phyloP scores from a whole-genome alignment of 2,797 vertebrate species.

The Martes flavigula region DNA sequence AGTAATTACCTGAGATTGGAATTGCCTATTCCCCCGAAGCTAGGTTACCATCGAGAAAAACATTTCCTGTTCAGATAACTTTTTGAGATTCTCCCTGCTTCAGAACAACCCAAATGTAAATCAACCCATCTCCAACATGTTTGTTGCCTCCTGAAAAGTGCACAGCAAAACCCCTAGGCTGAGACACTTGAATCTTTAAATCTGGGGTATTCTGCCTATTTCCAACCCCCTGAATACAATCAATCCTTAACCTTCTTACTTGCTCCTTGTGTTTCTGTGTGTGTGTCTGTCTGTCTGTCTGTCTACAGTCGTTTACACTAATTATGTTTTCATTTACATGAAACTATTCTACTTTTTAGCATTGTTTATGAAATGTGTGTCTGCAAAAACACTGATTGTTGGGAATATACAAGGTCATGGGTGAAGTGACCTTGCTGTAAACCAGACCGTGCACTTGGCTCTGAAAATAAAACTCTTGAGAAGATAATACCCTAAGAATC shows the following conservation, averaged over 20 bases:
- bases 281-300: background rate
- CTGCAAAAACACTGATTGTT: background rate
- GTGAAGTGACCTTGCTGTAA: background rate
- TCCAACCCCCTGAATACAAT: background rate
- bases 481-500: background rate
- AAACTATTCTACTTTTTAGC: background rate
- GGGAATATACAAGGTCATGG: background rate
- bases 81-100: background rate
- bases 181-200: background rate
- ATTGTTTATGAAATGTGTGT: background rate
- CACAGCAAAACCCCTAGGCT: background rate
- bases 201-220: background rate
- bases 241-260: background rate
- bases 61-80: background rate
- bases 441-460: background rate
- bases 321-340: background rate
- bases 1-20: background rate
- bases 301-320: background rate
- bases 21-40: background rate
- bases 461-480: background rate
- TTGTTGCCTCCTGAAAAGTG: background rate
- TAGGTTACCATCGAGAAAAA: background rate
- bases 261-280: background rate
- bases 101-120: background rate
- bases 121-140: background rate